phyloP scores from a whole-genome alignment of 1,140 invertebrate genomes.

The Cherax quadricarinatus region DNA sequence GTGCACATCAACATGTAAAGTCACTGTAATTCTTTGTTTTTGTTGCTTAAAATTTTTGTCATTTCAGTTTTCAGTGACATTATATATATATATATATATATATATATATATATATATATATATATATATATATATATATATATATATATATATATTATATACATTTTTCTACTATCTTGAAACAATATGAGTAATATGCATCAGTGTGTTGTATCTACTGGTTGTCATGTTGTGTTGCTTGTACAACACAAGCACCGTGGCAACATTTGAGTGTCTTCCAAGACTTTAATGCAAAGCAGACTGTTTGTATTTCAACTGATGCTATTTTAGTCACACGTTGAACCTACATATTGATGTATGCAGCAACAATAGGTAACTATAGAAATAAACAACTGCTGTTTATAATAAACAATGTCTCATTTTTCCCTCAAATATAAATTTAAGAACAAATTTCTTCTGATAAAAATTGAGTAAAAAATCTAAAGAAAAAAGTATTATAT shows the following conservation, averaged over 20 bases:
- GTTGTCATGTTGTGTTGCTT: conserved; percentile 42
- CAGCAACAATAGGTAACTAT: conserved; percentile 58
- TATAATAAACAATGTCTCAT: conserved; percentile 57
- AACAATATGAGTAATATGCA: conserved; percentile 26
- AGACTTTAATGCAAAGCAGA: conserved; percentile 50
- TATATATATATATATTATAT: too few species aligned
- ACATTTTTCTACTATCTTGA: conserved; percentile 5
- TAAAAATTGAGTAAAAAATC: too few species aligned
- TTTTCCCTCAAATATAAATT: neutral
- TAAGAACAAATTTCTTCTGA: neutral
- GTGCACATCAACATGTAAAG: conserved; percentile 54
- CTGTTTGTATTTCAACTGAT: conserved; percentile 62
- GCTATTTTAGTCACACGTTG: conserved; percentile 58
- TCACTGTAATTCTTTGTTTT: conserved; percentile 24
- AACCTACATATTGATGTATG: conserved; percentile 67
- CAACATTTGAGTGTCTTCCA: conserved; percentile 58
- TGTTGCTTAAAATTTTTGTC: conserved; percentile 6
- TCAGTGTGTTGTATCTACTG: conserved; percentile 42
- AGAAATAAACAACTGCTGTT: conserved; percentile 67
- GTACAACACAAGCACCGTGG: conserved; percentile 22
- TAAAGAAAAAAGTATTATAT: too few species aligned
- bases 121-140: too few species aligned
- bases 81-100: neutral
- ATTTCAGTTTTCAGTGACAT: neutral
- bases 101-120: too few species aligned